These are phyloP conservation scores for Formicarius rufipectus DNA, from an alignment of 2,113 vertebrate genomes.

Conservation along the genomic window DNA sequence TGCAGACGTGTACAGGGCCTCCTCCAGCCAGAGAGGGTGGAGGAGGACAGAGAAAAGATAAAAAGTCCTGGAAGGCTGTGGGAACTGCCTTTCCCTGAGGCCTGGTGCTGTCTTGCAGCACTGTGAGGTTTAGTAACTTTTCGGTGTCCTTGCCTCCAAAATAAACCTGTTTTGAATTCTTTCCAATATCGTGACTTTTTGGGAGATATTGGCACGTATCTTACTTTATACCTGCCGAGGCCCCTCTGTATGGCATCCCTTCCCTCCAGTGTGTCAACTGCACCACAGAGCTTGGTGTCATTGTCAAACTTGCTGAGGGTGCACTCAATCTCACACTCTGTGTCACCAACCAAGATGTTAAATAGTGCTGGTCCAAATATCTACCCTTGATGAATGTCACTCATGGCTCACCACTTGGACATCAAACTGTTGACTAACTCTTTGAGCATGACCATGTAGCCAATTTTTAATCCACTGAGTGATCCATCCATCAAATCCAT, in stretches of 20 bases:
- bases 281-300: not conserved
- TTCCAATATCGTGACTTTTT: too few relatives aligned
- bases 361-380: not conserved
- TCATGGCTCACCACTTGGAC: not conserved
- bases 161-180: too few relatives aligned
- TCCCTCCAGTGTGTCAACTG: not conserved
- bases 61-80: too few relatives aligned
- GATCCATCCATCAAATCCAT: not conserved
- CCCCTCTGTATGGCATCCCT: not conserved
- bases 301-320: not conserved
- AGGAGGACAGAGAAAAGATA: too few relatives aligned
- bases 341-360: not conserved
- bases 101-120: too few relatives aligned
- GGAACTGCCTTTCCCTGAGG: too few relatives aligned
- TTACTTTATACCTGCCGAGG: not conserved
- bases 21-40: too few relatives aligned
- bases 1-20: too few relatives aligned
- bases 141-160: too few relatives aligned
- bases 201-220: too few relatives aligned
- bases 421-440: not conserved
- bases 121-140: too few relatives aligned
- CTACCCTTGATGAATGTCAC: not conserved
- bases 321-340: not conserved
- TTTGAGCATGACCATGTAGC: not conserved
- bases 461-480: not conserved